Evolutionary conservation across 2,797 vertebrate species (phyloP), one percentile per base, ranked within the genome.

Genomic region (Poecilia wingei): DNA sequence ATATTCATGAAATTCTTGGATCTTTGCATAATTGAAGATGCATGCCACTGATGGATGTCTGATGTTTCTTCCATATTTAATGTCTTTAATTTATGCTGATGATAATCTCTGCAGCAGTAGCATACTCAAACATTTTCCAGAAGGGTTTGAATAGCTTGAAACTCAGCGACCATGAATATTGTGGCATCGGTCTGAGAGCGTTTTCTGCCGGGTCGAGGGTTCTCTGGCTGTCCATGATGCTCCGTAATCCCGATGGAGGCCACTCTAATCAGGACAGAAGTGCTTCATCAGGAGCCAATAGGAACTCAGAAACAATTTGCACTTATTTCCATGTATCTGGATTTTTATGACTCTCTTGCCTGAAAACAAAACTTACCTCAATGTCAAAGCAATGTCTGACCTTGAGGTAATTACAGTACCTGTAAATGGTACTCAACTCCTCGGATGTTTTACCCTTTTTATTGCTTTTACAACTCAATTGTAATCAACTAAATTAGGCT

Each of bases 201-300:
- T 64, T 49, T 75, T 84, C 36, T 73, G 76, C 61, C 82, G 79
- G 75, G 79, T 82, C 74, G 72, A 91, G 88, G 79, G 74, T 80
- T 79, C 76, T 72, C 41, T 55, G n/a, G 75, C 28, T 18, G 39
- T 86, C 89, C 31, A 3, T 7, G 47, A 70, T 79, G 3, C 68
- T 25, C 57, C 57, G 49, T 77, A 73, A 68, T 75, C 73, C 57
- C 45, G 66, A 69, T 87, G 51, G 82, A 84, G 84, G 59, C 43
- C 83, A 81, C 90, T 92, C 79, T 87, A 95, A 95, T 95, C 94
- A 93, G 83, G 74, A 69, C 2, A 61, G 45, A 81, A 76, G 80
- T 4, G 51, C 81, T 83, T 85, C 70, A 69, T 79, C 82, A 68
- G 83, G 77, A 76, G 49, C 69, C 69, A 36, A 83, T 87, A 51